Evolutionary conservation across 2,113 vertebrate species (phyloP), one percentile per base, ranked within the genome.

Genomic region (Xenus cinereus): DNA sequence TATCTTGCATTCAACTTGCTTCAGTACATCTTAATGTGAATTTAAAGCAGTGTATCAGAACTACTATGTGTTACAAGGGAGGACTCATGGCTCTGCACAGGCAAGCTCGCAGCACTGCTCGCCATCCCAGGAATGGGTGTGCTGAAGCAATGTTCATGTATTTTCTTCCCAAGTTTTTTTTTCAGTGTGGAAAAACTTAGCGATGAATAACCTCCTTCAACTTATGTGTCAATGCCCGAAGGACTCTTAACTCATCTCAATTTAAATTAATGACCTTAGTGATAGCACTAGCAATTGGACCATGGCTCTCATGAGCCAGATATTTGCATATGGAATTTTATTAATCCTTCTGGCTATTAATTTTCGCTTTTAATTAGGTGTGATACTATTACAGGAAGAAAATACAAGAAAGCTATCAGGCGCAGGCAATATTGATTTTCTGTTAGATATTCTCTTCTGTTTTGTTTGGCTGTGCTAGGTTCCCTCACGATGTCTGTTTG

Each of bases 241-340:
- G 92, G 96, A 93, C 82, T 95, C 76, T 84, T 95, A 94, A 95
- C 94, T 96, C 93, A 96, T 97, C 96, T 97, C 93, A 80, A 28
- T 96, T 97, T 96, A 97, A 97, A 97, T 97, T 97, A 97, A 96
- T 94, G 96, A 96, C 96, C 92, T 97, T 90, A 91, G 50, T 94
- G 92, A 95, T 95, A 90, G 79, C 74, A 89, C 50, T 93, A 93
- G 95, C 90, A 97, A 96, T 96, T 96, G 96, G 95, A 97, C 96
- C 89, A 96, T 57, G 63, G 53, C 84, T 96, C 95, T 96, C 95
- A 87, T 94, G 96, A 97, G 89, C 76, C 90, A 97, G 66, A 64
- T 90, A 94, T 93, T 97, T 91, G 83, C 96, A 89, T 95, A 90
- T 76, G 90, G 90, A 97, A 97, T 96, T 95, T 97, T 94, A 97